A percentile compares a stretch with the other conserved stretches of the same genome.
Conservation (phyloP, 2,113 vertebrate genomes). For the Alouatta palliata region DNA sequence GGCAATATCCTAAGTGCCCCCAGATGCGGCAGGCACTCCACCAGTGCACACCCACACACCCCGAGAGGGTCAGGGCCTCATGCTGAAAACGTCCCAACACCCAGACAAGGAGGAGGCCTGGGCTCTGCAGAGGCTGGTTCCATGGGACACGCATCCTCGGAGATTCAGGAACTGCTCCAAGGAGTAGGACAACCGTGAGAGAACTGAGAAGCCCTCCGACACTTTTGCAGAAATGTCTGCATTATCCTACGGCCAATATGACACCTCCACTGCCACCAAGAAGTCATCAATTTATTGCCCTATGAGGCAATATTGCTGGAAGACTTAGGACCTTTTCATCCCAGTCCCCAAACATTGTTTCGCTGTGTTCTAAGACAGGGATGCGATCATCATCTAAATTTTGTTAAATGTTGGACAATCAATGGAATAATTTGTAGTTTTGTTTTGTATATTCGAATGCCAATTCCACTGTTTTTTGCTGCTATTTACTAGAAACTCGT, state of each 20-base stretch:
- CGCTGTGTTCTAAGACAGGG: neutral
- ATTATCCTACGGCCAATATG: neutral
- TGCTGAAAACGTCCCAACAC: accelerated
- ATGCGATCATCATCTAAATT: neutral
- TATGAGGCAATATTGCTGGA: neutral
- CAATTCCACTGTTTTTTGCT: no score
- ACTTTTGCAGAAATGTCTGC: neutral
- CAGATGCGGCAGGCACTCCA: accelerated
- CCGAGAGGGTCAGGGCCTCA: neutral
- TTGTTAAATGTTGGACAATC: neutral
- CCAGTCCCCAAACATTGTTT: no score
- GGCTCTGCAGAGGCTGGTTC: no score
- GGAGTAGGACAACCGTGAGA: neutral
- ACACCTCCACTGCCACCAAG: accelerated
- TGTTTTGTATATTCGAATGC: neutral
- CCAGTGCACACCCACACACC: accelerated
- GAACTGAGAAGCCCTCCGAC: accelerated
- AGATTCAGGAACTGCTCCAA: accelerated
- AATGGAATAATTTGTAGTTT: neutral
- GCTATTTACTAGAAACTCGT: neutral
- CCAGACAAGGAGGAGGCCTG: neutral
- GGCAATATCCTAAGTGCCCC: neutral
- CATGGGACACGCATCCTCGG: accelerated
- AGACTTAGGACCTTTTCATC: neutral
- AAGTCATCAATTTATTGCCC: accelerated